Base-by-base conservation (phyloP, 2,888 invertebrate genomes). In the Diarsia rubi region DNA sequence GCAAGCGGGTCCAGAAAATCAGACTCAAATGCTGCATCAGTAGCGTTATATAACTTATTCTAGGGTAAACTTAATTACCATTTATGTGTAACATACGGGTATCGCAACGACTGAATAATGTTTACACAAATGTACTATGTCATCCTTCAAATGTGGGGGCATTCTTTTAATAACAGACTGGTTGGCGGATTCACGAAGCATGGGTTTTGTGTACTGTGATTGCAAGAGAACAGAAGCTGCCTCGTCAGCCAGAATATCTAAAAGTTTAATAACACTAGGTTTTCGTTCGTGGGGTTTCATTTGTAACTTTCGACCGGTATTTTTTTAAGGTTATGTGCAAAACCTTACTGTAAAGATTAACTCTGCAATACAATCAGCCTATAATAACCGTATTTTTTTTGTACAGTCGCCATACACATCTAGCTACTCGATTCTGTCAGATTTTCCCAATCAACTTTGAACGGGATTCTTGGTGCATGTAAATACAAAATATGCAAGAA, bases 141-240 rank as follows among this genome's bases (percentile, higher is more conserved):
- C 49, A 67, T 44, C 47, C 42, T 54, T 57, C 62, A 66, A 60
- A 37, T 37, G 44, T 14, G 19, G 5, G 37, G n/a, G 21, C n/a
- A 37, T 69, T 69, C 57, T 44, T 66, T 82, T 27, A 21, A 27
- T 69, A 59, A 49, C 21, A 11, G 2, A 64, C 27, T 44, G 12
- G 3, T 45, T 45, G 27, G 19, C 60, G 52, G 68, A 68, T 57
- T 67, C 47, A 44, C 19, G 19, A 12, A 49, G n/a, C 11, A n/a
- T n/a, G n/a, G n/a, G 49, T 2, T 49, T 49, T 49, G n/a, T 52
- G 3, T n/a, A 52, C n/a, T 52, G n/a, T 24, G 11, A 24, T 14
- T 54, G 14, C 52, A 24, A 1, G 24, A 24, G 24, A 24, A 24
- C 14, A 54, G 24, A 24, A 54, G 52, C 52, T 54, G 14, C 14